Base-by-base conservation (phyloP, 1,140 invertebrate genomes). In the Brachionus calyciflorus region DNA sequence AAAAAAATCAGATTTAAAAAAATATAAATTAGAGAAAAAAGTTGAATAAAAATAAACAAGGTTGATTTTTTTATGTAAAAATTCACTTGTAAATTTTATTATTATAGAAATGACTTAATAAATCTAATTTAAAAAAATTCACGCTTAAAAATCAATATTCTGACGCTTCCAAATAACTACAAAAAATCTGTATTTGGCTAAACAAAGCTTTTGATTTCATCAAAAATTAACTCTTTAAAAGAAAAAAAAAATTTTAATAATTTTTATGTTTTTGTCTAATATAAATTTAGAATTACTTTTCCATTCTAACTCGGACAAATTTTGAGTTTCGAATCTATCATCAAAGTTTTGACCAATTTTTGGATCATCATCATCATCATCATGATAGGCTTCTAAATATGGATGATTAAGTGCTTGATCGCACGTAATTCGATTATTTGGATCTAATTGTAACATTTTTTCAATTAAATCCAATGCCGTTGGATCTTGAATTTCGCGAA, bases 371-470 rank as follows among this genome's bases (percentile, higher is more conserved):
- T 87, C 85, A 21, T 79, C 79, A 24, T 85, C 82, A 77, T 87
- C 86, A 77, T 84, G 86, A 96, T 96, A 99, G 28, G 98, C 93
- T 86, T 96, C 94, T 83, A 99, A 98, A 87, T 99, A 99, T 76
- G 96, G 94, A 87, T 99, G 97, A 82, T 93, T 88, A 78, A 99
- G 88, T 78, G 97, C 97, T 81, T 98, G 93, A 83, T 98, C 94
- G 21, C 99, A 95, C 51, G 93, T 96, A 87, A 99, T 98, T 84
- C 96, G 89, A 80, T 91, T 90, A 85, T 97, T 93, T 49, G 96
- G 97, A 87, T 99, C 96, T 84, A 99, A 94, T 21, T 98, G 95
- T 80, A 99, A 88, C 97, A 99, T 99, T 85, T 92, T 92, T 65
- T 93, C 96, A 78, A 99, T 89, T 81, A 99, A 88, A 88, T 99